Evolutionary conservation across 2,797 vertebrate genomes (phyloP).

Genomic region (Ambastaia sidthimunki): DNA sequence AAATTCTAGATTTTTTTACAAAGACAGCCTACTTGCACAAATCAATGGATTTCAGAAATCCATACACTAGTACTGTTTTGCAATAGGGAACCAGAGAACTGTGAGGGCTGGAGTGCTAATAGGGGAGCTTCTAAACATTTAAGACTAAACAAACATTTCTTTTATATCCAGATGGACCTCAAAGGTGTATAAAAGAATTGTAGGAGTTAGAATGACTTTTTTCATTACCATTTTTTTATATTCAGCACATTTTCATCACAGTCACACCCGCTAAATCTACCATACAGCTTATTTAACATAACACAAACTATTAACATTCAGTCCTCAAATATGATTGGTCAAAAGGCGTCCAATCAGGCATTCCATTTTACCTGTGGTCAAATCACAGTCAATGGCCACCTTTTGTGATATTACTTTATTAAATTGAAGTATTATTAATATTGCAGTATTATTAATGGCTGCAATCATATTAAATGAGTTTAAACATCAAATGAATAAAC

Average conservation of each 20-base stretch:
- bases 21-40: neutral
- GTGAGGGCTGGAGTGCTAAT: conserved; percentile 18
- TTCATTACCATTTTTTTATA: neutral
- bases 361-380: too few species aligned
- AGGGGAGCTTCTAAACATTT: neutral
- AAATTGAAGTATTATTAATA: too few species aligned
- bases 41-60: neutral
- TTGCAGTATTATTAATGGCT: too few species aligned
- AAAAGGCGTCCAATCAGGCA: too few species aligned
- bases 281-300: neutral
- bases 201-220: neutral
- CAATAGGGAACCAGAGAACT: conserved; percentile 23
- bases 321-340: too few species aligned
- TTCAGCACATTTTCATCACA: neutral
- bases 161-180: neutral
- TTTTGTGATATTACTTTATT: too few species aligned
- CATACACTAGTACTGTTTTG: neutral
- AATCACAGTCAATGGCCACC: too few species aligned
- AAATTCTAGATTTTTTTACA: too few species aligned
- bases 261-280: neutral
- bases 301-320: conserved; percentile 16
- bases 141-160: conserved; percentile 12
- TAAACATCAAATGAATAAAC: too few species aligned
- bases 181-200: neutral
- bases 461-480: too few species aligned